Conservation (phyloP, 1,140 invertebrate species). For the Meteorus sp. region DNA sequence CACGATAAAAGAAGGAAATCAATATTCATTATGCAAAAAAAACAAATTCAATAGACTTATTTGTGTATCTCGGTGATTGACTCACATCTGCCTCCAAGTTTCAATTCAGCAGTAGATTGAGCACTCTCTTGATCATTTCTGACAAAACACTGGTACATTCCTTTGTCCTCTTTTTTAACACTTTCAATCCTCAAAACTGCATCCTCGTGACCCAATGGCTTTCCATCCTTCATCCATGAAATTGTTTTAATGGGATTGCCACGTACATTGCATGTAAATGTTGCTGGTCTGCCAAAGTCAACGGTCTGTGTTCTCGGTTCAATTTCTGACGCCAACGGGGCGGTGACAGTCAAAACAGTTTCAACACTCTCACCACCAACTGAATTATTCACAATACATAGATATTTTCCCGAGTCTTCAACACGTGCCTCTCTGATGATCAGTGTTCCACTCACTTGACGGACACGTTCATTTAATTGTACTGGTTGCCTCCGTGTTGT, state of each 20-base stretch:
- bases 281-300: constrained; percentile 88
- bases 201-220: constrained; percentile 77
- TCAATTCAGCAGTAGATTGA: constrained; percentile 88
- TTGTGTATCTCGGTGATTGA: no score
- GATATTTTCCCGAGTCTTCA: constrained; percentile 90
- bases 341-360: constrained; percentile 89
- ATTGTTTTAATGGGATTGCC: constrained; percentile 89
- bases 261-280: constrained; percentile 86
- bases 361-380: constrained; percentile 91
- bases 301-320: constrained; percentile 89
- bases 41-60: no score
- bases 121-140: constrained; percentile 92
- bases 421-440: constrained; percentile 89
- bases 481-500: constrained; percentile 82
- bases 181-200: constrained; percentile 81
- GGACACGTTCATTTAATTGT: constrained; percentile 80
- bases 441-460: constrained; percentile 91
- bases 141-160: constrained; percentile 97
- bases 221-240: constrained; percentile 91
- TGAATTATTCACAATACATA: constrained; percentile 92
- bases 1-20: background rate
- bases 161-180: constrained; percentile 92
- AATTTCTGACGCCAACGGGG: constrained; percentile 82
- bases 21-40: background rate
- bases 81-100: constrained; percentile 87